A percentile compares a stretch with the other conserved stretches of the same genome.
Evolutionary conservation across 2,888 invertebrate species (phyloP).

Genomic region (Ennomos fuscantarius): DNA sequence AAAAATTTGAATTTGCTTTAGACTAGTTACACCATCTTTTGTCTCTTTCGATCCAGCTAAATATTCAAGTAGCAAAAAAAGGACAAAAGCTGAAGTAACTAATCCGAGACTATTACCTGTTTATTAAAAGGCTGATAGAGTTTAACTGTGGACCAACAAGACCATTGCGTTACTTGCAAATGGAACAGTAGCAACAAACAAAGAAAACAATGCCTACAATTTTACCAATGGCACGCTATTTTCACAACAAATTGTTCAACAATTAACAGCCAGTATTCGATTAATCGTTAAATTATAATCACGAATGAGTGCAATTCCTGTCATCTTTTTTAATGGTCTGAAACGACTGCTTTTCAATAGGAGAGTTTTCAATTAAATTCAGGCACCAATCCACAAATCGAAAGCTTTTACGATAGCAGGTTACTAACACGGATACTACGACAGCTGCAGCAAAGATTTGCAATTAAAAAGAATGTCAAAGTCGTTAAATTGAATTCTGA

Average conservation of each 20-base stretch:
- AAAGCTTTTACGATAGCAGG: constrained; percentile 44
- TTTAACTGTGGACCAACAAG: too few relatives aligned
- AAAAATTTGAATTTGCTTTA: too few relatives aligned
- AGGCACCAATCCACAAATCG: constrained; percentile 38
- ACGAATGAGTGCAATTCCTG: constrained; percentile 46
- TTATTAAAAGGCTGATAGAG: too few relatives aligned
- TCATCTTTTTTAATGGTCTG: constrained; percentile 43
- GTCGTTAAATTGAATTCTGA: constrained; percentile 35
- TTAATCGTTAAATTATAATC: constrained; percentile 46
- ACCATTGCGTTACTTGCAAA: too few relatives aligned
- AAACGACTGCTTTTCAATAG: constrained; percentile 44
- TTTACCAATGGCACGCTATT: background rate
- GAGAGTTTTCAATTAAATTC: constrained; percentile 56
- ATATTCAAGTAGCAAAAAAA: too few relatives aligned
- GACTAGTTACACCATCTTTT: too few relatives aligned
- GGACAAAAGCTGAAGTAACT: too few relatives aligned
- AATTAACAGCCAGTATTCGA: constrained; percentile 35
- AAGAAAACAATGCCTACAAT: background rate
- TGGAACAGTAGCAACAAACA: too few relatives aligned
- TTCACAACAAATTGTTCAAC: constrained; percentile 15
- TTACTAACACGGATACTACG: constrained; percentile 34
- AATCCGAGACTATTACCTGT: too few relatives aligned
- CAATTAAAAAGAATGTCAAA: constrained; percentile 54
- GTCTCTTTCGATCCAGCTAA: too few relatives aligned
- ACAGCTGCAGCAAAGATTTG: constrained; percentile 49